Conservation (phyloP, 1,140 invertebrate species). For the Piezodorus guildinii region DNA sequence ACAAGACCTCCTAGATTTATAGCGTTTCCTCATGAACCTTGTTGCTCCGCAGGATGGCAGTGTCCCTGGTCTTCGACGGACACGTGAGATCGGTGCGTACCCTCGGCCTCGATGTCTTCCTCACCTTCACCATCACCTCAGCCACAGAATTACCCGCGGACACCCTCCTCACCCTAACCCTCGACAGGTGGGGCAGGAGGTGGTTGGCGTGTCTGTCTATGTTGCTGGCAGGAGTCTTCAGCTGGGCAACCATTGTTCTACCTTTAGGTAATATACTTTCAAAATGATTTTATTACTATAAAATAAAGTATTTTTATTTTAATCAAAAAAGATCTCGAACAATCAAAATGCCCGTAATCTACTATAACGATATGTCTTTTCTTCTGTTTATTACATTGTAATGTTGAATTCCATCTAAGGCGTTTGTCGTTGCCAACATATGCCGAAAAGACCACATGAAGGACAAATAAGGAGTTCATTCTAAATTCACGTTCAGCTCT, state of each 20-base stretch:
- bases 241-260: constrained; percentile 51
- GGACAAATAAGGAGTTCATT: too few species aligned
- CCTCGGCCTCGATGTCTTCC: constrained; percentile 63
- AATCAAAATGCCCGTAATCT: too few species aligned
- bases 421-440: too few species aligned
- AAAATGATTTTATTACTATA: background rate
- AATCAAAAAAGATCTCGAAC: too few species aligned
- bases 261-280: constrained; percentile 44
- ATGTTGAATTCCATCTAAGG: too few species aligned
- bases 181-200: constrained; percentile 70
- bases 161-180: constrained; percentile 59
- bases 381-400: too few species aligned
- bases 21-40: background rate
- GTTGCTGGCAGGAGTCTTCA: constrained; percentile 66
- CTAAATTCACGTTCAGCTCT: too few species aligned
- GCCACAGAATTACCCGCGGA: constrained; percentile 74
- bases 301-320: too few species aligned
- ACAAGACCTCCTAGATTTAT: background rate
- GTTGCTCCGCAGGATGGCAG: constrained; percentile 52
- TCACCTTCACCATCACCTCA: constrained; percentile 71
- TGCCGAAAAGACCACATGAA: too few species aligned
- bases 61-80: constrained; percentile 75
- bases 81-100: constrained; percentile 74
- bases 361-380: too few species aligned
- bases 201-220: constrained; percentile 73